Evolutionary conservation across 2,113 vertebrate genomes (phyloP), one percentile per base, ranked within the genome.

Genomic region (Daubentonia madagascariensis): DNA sequence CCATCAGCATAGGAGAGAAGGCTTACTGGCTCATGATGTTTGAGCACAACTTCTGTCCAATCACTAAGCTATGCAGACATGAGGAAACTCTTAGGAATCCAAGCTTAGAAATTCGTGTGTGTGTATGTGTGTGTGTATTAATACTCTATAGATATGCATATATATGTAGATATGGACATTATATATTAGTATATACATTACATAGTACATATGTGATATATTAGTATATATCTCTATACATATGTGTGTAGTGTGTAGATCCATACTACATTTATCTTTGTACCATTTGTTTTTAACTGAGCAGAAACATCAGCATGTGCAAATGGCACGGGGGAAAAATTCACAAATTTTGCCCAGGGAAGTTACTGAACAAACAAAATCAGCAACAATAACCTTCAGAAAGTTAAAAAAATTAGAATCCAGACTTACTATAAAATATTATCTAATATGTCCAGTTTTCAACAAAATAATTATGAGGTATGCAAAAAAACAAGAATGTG

Each of bases 401-500:
- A 75, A 68, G 40, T 93, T 14, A 37, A 28, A 90, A 85, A n/a
- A 92, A 67, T 52, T 18, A 81, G 28, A 75, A 86, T 90, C 35
- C 5, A 95, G 48, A 85, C 5, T 73, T 25, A 40, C 12, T 89
- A 37, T 23, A 68, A 75, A 43, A 63, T 70, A 45, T 85, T 80
- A 63, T 65, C 48, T 59, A 85, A 65, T 80, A 75, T 17, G 1
- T 76, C 37, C 37, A 83, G 2, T 83, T 90, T 73, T 61, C 70
- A 94, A 65, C 4, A 81, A 75, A 85, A 76, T 76, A 80, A 57
- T 85, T 93, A 65, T 57, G 8, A 96, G 22, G 54, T 54, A 20
- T 83, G 52, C 73, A 90, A 96, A 87, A 45, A 84, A 95, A 90
- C 25, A 50, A 90, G 48, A 84, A 73, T 76, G 40, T 57, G 17